Evolutionary conservation across 2,888 invertebrate genomes (phyloP).

Genomic region (Oligia strigilis): DNA sequence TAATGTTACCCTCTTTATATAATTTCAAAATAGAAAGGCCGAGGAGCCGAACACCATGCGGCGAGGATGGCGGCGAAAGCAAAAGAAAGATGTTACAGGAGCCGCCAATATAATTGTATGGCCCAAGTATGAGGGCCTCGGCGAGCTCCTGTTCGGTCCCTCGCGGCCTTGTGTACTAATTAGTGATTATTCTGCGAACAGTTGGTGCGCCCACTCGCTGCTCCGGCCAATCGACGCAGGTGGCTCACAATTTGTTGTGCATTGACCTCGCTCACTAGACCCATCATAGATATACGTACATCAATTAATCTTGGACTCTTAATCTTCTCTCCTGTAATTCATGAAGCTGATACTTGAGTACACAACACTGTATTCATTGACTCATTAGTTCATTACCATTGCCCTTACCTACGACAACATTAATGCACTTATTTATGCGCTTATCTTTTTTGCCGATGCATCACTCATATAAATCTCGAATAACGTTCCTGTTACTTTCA

Average conservation of each 20-base stretch:
- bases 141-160: slow-evolving; percentile 43
- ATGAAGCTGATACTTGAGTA: slow-evolving; percentile 34
- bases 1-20: not conserved
- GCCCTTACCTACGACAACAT: slow-evolving; percentile 53
- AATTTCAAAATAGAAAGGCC: slow-evolving; percentile 2
- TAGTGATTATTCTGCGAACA: slow-evolving; percentile 67
- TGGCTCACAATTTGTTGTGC: slow-evolving; percentile 68
- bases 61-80: not conserved
- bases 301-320: slow-evolving; percentile 57
- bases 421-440: slow-evolving; percentile 40
- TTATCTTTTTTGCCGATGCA: slow-evolving; percentile 28
- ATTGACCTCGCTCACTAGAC: slow-evolving; percentile 64
- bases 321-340: slow-evolving; percentile 52
- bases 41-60: not conserved
- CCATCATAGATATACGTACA: slow-evolving; percentile 50
- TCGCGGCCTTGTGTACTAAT: slow-evolving; percentile 64
- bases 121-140: slow-evolving; percentile 36
- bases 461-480: slow-evolving; percentile 44
- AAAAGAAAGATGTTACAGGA: slow-evolving; percentile 18
- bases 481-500: slow-evolving; percentile 68
- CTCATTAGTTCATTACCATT: slow-evolving; percentile 2
- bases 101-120: slow-evolving; percentile 15
- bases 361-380: slow-evolving; percentile 50
- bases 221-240: slow-evolving; percentile 65
- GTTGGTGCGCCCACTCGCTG: slow-evolving; percentile 66